Evolutionary conservation across 2,797 vertebrate genomes (phyloP).

Genomic region (Fistularia commersonii): DNA sequence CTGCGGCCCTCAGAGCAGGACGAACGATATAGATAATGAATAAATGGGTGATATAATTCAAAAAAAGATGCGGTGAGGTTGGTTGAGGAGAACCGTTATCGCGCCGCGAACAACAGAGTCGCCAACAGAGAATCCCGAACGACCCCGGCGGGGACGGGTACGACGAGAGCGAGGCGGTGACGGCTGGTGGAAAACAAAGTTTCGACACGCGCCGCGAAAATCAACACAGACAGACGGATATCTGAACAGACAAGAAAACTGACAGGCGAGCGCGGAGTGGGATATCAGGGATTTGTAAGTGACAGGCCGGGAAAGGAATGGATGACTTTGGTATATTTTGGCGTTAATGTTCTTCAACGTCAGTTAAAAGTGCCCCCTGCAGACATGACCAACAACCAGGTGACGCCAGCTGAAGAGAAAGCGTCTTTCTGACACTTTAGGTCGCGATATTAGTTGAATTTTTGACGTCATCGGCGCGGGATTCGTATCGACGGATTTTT

Average conservation of each 20-base stretch:
- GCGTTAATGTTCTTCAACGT: slow-evolving; percentile 45
- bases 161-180: slow-evolving; percentile 27
- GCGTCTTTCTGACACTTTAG: too few relatives aligned
- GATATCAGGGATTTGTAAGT: slow-evolving; percentile 40
- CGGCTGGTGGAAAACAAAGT: slow-evolving; percentile 34
- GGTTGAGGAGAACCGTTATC: too few relatives aligned
- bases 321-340: slow-evolving; percentile 53
- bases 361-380: slow-evolving; percentile 32
- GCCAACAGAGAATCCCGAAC: too few relatives aligned
- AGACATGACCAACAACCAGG: slow-evolving; percentile 31
- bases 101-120: too few relatives aligned
- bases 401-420: background rate
- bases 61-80: too few relatives aligned
- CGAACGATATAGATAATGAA: too few relatives aligned
- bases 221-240: slow-evolving; percentile 38
- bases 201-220: slow-evolving; percentile 43
- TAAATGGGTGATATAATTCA: too few relatives aligned
- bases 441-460: too few relatives aligned
- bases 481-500: too few relatives aligned
- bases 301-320: slow-evolving; percentile 55
- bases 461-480: too few relatives aligned
- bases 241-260: slow-evolving; percentile 37
- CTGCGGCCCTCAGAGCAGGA: too few relatives aligned
- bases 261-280: slow-evolving; percentile 44
- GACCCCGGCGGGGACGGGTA: background rate